Conservation (phyloP, 2,797 vertebrate species). For the Buphagus erythrorhynchus region DNA sequence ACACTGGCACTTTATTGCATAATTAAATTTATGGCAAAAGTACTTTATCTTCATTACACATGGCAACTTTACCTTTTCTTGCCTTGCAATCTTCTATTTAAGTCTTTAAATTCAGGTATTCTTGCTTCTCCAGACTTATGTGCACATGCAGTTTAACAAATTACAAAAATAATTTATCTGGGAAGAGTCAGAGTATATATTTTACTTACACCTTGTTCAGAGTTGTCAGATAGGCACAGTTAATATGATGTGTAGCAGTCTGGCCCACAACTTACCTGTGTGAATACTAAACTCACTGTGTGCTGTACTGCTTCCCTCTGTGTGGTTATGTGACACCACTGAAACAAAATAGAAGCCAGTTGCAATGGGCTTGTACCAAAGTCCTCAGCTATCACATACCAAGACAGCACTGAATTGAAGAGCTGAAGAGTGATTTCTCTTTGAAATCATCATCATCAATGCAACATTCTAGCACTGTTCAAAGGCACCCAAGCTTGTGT, state of each 20-base stretch:
- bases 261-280: background rate
- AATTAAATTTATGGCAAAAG: constrained; percentile 73
- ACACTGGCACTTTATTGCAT: constrained; percentile 58
- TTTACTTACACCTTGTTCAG: background rate
- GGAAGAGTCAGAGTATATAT: background rate
- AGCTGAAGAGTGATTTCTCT: background rate
- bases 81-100: constrained; percentile 16
- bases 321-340: background rate
- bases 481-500: background rate
- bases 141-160: background rate
- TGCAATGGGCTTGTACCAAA: background rate
- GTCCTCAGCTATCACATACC: background rate
- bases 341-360: background rate
- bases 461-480: background rate
- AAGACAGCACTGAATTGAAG: background rate
- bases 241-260: background rate
- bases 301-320: background rate
- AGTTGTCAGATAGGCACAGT: constrained; percentile 14
- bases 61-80: constrained; percentile 34
- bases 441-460: background rate
- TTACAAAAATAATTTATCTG: constrained; percentile 26
- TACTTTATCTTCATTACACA: constrained; percentile 73
- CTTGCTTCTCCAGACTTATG: background rate
- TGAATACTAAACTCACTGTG: background rate
- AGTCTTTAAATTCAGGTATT: constrained; percentile 29